Conservation (phyloP, 2,797 vertebrate genomes). For the Galagoides demidoff region DNA sequence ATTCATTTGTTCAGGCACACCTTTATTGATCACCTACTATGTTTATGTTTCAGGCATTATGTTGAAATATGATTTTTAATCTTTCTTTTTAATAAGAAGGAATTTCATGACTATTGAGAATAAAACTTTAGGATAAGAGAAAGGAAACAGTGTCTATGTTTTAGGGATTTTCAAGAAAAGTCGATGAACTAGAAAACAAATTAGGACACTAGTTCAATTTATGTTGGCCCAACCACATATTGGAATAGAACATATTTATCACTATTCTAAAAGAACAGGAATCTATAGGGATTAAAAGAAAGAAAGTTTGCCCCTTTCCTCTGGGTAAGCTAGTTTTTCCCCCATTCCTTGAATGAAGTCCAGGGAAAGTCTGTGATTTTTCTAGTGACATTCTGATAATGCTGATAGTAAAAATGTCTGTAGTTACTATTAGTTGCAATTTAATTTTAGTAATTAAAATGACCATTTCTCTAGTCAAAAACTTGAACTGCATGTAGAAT, state of each 20-base stretch:
- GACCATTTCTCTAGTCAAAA: not conserved
- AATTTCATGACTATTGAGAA: not conserved
- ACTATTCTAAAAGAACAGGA: not conserved
- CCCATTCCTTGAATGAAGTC: not conserved
- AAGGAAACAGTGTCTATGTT: constrained; percentile 11
- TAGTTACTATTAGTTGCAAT: not conserved
- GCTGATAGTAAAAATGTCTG: constrained; percentile 1
- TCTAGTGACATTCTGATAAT: constrained; percentile 38
- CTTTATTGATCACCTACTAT: not conserved
- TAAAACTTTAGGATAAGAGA: constrained; percentile 32
- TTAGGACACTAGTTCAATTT: not conserved
- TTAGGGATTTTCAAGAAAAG: not conserved
- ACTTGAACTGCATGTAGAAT: not conserved
- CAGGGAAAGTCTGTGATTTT: not conserved
- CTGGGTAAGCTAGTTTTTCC: not conserved
- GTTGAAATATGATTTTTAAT: constrained; percentile 1
- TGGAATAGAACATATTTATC: not conserved
- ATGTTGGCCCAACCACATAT: not conserved
- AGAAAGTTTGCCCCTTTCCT: not conserved
- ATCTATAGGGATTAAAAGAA: not conserved
- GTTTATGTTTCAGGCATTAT: not conserved
- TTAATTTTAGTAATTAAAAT: constrained; percentile 41
- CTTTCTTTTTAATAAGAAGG: constrained; percentile 20
- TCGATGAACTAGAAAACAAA: constrained; percentile 11
- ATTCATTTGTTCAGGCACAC: not conserved